Evolutionary conservation across 2,797 vertebrate species (phyloP).

Genomic region (Otolemur crassicaudatus): DNA sequence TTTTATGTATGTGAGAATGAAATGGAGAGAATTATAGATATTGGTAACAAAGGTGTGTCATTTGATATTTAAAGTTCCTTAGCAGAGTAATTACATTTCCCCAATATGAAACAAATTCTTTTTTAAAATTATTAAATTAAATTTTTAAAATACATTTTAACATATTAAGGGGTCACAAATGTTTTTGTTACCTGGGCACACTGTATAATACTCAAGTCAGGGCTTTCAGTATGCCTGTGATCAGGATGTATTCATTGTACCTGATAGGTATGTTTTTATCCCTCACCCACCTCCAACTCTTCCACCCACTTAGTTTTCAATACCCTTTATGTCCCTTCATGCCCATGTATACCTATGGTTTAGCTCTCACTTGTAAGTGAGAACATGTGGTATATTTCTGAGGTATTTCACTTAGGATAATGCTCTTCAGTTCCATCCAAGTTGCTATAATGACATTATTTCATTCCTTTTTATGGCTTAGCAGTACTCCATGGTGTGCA

Average conservation of each 20-base stretch:
- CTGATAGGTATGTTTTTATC: background rate
- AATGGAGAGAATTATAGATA: background rate
- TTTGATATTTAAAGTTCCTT: constrained; percentile 37
- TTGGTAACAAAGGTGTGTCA: background rate
- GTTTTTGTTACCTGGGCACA: background rate
- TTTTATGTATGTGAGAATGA: constrained; percentile 37
- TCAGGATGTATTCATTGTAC: background rate
- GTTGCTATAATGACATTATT: background rate
- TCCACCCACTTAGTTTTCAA: background rate
- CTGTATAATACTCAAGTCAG: background rate
- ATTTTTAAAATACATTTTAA: background rate
- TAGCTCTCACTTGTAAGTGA: background rate
- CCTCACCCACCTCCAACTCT: background rate
- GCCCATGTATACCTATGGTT: background rate
- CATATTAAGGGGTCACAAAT: background rate
- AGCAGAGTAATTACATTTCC: background rate
- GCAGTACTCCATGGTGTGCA: background rate
- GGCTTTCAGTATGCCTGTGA: background rate
- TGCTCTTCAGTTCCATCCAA: background rate
- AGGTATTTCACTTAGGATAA: background rate
- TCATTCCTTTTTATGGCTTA: background rate
- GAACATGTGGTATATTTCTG: background rate
- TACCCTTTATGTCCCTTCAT: background rate
- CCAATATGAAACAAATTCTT: background rate
- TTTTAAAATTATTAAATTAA: background rate